A percentile compares a stretch with the other conserved stretches of the same genome.
These are phyloP conservation scores for Drosophila anceps DNA, from an alignment of 2,888 invertebrate species.

Conservation along the genomic window DNA sequence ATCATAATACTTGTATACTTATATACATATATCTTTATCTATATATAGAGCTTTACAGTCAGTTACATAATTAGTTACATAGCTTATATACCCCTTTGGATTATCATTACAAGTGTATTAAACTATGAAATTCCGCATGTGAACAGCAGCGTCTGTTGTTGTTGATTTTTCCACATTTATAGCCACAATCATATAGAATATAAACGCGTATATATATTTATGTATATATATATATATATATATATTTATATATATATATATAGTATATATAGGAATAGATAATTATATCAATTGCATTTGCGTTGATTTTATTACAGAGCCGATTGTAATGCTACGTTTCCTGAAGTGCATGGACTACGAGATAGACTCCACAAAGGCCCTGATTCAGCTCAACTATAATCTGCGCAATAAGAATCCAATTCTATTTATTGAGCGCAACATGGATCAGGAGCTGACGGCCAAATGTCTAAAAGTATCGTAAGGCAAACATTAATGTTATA, in stretches of 20 bases:
- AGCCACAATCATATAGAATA: background rate
- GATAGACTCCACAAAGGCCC: conserved; percentile 68
- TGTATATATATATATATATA: background rate
- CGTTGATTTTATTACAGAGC: conserved; percentile 61
- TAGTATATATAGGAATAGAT: conserved; percentile 13
- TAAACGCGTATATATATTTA: background rate
- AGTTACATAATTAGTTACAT: background rate
- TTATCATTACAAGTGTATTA: background rate
- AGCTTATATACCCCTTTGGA: background rate
- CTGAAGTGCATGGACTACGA: conserved; percentile 77
- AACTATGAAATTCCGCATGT: conserved; percentile 9
- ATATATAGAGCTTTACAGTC: background rate
- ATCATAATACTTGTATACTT: background rate
- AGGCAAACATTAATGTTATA: conserved; percentile 11
- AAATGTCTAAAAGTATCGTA: conserved; percentile 64
- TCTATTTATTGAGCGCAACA: conserved; percentile 86
- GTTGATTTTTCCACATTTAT: conserved; percentile 7
- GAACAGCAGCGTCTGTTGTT: conserved; percentile 18
- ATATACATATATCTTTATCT: background rate
- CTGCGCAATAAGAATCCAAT: conserved; percentile 86
- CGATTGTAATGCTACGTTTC: conserved; percentile 75
- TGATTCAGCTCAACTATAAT: conserved; percentile 85
- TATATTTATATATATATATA: background rate
- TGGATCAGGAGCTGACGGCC: conserved; percentile 74
- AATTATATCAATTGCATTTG: conserved; percentile 21